Evolutionary conservation across 1,140 invertebrate species (phyloP).

Genomic region (Aplysia californica): DNA sequence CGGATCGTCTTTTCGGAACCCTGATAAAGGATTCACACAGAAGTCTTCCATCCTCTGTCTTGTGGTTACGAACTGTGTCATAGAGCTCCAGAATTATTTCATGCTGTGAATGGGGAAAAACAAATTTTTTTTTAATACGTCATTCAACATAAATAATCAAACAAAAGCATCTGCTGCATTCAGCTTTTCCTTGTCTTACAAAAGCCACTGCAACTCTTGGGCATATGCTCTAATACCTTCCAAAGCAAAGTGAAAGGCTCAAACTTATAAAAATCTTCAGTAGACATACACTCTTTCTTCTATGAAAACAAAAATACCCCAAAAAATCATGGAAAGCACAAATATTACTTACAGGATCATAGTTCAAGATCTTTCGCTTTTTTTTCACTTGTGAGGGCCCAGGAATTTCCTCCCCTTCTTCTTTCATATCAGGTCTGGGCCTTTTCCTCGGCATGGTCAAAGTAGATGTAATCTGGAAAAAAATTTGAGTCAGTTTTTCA

Average conservation of each 20-base stretch:
- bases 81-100: slow-evolving; percentile 93
- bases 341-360: slow-evolving; percentile 57
- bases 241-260: no score
- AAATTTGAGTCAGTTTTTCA: not conserved
- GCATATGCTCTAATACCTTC: no score
- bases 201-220: not conserved
- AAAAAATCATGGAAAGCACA: not conserved
- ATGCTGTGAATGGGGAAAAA: slow-evolving; percentile 45
- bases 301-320: not conserved
- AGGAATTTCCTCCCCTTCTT: slow-evolving; percentile 48
- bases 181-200: not conserved
- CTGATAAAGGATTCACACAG: slow-evolving; percentile 95
- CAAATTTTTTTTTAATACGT: not conserved
- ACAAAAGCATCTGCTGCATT: not conserved
- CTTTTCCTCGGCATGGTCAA: slow-evolving; percentile 34
- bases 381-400: slow-evolving; percentile 40
- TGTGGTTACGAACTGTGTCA: slow-evolving; percentile 89
- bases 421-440: slow-evolving; percentile 30
- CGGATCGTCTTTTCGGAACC: slow-evolving; percentile 83
- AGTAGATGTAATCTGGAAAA: not conserved
- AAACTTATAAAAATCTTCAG: no score
- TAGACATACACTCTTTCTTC: no score
- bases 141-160: not conserved
- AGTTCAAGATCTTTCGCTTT: slow-evolving; percentile 56
- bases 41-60: slow-evolving; percentile 90